Base-by-base conservation (phyloP, 2,797 vertebrate genomes). In the Lateolabrax maculatus region DNA sequence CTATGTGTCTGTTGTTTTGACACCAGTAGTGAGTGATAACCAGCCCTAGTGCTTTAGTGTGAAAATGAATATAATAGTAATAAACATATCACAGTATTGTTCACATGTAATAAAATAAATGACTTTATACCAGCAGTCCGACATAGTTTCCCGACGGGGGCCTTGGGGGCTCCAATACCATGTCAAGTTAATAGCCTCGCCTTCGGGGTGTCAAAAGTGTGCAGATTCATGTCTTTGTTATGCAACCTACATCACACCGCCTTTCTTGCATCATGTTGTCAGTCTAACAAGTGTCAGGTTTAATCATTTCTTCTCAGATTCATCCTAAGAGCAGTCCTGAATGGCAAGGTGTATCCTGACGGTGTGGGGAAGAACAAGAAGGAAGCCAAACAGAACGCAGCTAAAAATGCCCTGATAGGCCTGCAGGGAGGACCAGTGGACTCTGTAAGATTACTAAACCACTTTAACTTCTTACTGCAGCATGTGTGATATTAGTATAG, bases 361-460 rank as follows among this genome's bases (percentile, higher is more conserved):
- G 95, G 66, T 5, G 76, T 77, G 37, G 96, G 95, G 1, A 92
- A 81, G 51, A 93, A 43, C 71, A 96, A 96, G 86, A 95, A 92
- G 44, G 95, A 94, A 48, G 96, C 96, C 11, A 95, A 63, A 77
- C 88, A 94, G 19, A 87, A 90, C 2, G 95, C 96, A 13, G 95
- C 96, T 11, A 90, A 89, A 84, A 87, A 93, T 27, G 95, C 90
- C 0, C 21, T 93, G 9, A 41, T 9, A 9, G 1, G 0, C 19
- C 34, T 95, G 13, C 6, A 1, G 12, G 61, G 53, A 9, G 71
- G 89, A 25, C 1, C 55, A 1, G 0, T 9, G 11, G 69, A 80
- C 16, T 29, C 79, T 60, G 94, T 93, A 79, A 88, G 92, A 71
- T 46, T 6, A 57, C 21, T 18, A 8, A 12, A 5, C 1, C 0